Evolutionary conservation across 92 coral and sea anemone species (phyloP).

Genomic region (Siderastrea radians): DNA sequence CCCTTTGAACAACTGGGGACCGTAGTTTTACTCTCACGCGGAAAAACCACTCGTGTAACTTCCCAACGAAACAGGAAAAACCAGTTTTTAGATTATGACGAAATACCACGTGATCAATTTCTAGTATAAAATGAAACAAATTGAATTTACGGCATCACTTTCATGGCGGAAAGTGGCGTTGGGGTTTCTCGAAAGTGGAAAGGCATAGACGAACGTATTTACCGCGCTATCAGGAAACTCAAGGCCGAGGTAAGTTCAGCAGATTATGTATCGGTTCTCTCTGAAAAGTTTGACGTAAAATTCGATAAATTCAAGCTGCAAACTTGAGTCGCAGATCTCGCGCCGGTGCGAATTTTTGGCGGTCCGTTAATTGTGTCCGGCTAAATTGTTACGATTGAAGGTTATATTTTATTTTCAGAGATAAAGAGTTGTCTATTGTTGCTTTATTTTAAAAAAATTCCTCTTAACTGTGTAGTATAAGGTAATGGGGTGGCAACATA

Average conservation of each 20-base stretch:
- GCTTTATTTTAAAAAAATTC: too few relatives aligned
- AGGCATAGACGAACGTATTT: not conserved
- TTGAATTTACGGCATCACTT: not conserved
- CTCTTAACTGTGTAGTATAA: too few relatives aligned
- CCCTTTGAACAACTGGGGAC: not conserved
- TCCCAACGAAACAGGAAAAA: conserved; percentile 14
- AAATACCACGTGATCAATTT: conserved; percentile 1
- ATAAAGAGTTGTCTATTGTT: too few relatives aligned
- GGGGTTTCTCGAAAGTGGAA: not conserved
- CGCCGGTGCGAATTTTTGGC: too few relatives aligned
- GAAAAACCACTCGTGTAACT: not conserved
- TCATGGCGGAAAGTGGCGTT: conserved; percentile 33
- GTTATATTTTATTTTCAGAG: too few relatives aligned
- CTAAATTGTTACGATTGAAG: too few relatives aligned
- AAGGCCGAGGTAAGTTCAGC: not conserved
- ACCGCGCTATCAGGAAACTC: not conserved
- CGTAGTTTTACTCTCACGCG: conserved; percentile 4
- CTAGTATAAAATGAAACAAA: not conserved
- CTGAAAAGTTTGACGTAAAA: not conserved
- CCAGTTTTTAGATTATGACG: conserved; percentile 25
- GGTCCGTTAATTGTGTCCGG: too few relatives aligned
- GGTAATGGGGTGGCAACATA: too few relatives aligned
- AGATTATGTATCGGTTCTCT: too few relatives aligned
- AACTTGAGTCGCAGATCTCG: too few relatives aligned
- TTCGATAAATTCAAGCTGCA: not conserved